Percentiles rank a stretch among this genome's conserved stretches.
These are phyloP conservation scores for Fukomys damarensis DNA, from an alignment of 2,113 vertebrate species.

Conservation along the genomic window DNA sequence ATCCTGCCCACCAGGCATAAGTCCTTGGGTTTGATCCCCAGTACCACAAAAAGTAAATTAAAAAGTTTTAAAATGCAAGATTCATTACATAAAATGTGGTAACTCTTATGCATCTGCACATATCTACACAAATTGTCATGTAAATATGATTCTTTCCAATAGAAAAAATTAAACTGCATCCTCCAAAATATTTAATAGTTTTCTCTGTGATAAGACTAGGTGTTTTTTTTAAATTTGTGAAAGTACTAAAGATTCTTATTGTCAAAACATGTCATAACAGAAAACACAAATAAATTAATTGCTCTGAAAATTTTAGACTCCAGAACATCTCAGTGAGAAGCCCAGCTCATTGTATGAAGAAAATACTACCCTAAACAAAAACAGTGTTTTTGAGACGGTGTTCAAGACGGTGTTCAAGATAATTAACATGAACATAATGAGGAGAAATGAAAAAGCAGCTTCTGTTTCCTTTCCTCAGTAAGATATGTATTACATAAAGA, in stretches of 20 bases:
- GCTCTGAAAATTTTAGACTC: neutral
- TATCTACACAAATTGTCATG: neutral
- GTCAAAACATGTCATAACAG: neutral
- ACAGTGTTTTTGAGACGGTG: neutral
- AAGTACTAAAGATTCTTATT: neutral
- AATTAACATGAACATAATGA: neutral
- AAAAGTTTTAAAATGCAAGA: neutral
- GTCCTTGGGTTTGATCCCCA: neutral
- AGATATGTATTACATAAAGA: neutral
- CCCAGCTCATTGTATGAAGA: neutral
- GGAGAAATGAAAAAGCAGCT: neutral
- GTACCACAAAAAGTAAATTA: neutral
- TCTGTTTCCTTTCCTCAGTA: neutral
- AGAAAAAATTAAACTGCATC: neutral
- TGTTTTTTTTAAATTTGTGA: neutral
- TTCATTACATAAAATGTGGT: slow-evolving; percentile 54
- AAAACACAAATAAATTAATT: neutral
- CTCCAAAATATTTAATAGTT: slow-evolving; percentile 31
- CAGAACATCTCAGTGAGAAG: neutral
- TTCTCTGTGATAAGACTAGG: slow-evolving; percentile 5
- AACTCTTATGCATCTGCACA: neutral
- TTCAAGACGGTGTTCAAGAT: neutral
- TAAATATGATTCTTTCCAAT: neutral
- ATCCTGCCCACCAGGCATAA: no score
- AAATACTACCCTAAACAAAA: neutral